Base-by-base conservation (phyloP, 2,888 invertebrate species). In the Lamproptera curius region DNA sequence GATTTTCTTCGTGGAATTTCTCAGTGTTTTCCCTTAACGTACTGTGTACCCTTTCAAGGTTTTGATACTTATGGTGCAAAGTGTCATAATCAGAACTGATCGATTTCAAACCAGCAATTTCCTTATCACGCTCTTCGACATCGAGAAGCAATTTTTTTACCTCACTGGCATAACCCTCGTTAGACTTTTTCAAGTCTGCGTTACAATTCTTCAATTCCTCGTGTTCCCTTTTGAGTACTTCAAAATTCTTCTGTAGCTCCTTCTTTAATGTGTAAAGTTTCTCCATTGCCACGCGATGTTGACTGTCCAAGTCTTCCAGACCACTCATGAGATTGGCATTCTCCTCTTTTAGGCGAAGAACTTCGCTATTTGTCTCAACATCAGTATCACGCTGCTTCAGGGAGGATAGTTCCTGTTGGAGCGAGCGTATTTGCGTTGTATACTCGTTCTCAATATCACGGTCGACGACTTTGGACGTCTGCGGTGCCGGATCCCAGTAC, bases 251-350 rank as follows among this genome's bases (percentile, higher is more conserved):
- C 51, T 90, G 89, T 37, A 90, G 60, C 39, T 90, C 89, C 36
- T 76, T 85, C 59, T 91, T 91, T 31, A 90, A 61, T 2, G 83
- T 63, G 0, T 91, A 62, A 13, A 91, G 70, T 62, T 86, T 88
- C 54, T 90, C 91, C 75, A 93, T 91, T 0, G 93, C 94, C 59
- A 89, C 78, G 61, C 92, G 91, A 65, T 95, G 93, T 71, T 94
- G 93, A 38, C 74, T 88, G 63, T 95, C 95, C 57, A 95, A 74
- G 65, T 94, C 93, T 59, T 93, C 93, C 44, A 95, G 76, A 58
- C 88, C 91, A 3, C 71, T 67, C 13, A 89, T 85, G 14, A 92
- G 78, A 52, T 88, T 88, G 55, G 78, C 82, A 54, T 91, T 91
- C 64, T 92, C 90, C 61, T 89, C 87, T 59, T 86, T 80, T 0